These are phyloP conservation scores for Burhinus oedicnemus DNA, from an alignment of 2,113 vertebrate species.

Conservation along the genomic window DNA sequence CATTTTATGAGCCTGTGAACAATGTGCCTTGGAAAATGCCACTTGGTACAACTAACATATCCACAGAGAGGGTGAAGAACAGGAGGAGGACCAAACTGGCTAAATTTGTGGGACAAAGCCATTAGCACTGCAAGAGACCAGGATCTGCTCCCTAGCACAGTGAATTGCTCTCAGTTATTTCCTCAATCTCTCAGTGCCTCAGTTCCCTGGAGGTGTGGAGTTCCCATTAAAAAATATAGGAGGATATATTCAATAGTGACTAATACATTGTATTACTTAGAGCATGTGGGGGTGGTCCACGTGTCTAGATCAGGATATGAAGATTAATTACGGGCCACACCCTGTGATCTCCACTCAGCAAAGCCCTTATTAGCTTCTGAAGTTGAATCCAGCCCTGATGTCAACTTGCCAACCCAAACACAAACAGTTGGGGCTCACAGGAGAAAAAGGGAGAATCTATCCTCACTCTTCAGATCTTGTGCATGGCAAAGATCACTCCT, in stretches of 20 bases:
- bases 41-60: background rate
- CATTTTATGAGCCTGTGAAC: background rate
- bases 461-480: background rate
- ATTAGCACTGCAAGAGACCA: background rate
- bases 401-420: background rate
- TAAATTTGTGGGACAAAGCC: background rate
- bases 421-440: fast-evolving
- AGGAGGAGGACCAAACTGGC: background rate
- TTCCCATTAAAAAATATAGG: background rate
- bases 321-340: background rate
- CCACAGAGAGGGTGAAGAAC: background rate
- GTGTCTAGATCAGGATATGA: background rate
- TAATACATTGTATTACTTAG: background rate
- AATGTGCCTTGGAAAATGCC: background rate
- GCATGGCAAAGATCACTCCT: background rate
- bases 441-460: background rate
- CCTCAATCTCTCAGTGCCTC: background rate
- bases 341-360: background rate
- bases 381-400: background rate
- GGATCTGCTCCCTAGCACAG: background rate
- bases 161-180: background rate
- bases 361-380: background rate
- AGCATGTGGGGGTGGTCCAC: background rate
- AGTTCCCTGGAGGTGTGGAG: background rate
- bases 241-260: background rate